phyloP scores from a whole-genome alignment of 1,140 invertebrate species.

The Nasonia vitripennis region DNA sequence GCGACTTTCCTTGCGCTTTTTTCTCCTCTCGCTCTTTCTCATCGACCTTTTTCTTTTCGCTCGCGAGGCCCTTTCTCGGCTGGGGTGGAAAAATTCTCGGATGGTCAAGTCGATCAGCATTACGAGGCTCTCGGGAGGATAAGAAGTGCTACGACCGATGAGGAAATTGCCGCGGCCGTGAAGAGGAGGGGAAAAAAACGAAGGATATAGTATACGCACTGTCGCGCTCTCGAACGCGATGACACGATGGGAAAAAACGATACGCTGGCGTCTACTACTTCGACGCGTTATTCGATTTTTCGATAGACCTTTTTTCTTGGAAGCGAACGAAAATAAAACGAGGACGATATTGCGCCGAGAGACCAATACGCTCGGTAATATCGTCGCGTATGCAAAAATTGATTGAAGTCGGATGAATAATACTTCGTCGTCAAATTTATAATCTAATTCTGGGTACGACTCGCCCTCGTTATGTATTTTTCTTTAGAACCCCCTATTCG shows the following conservation, averaged over 20 bases:
- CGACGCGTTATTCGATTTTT: not conserved
- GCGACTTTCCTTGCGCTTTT: not conserved
- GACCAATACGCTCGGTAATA: no score
- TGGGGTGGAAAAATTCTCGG: not conserved
- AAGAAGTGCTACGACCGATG: not conserved
- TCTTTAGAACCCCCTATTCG: not conserved
- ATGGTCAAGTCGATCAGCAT: slow-evolving; percentile 16
- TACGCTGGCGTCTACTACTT: not conserved
- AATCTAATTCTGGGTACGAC: no score
- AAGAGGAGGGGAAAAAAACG: not conserved
- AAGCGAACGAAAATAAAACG: no score
- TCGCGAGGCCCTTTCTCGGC: not conserved
- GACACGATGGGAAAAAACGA: not conserved
- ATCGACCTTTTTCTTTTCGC: not conserved
- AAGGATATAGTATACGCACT: not conserved
- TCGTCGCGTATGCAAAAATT: no score
- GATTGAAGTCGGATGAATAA: no score
- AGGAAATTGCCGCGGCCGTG: not conserved
- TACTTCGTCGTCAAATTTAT: not conserved
- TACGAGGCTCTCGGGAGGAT: not conserved
- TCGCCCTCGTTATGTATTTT: not conserved
- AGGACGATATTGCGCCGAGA: no score
- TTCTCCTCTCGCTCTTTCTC: not conserved
- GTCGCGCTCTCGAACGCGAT: not conserved
- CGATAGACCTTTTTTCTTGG: not conserved